phyloP scores from a whole-genome alignment of 1,140 invertebrate genomes.

The Pristionchus pacificus region DNA sequence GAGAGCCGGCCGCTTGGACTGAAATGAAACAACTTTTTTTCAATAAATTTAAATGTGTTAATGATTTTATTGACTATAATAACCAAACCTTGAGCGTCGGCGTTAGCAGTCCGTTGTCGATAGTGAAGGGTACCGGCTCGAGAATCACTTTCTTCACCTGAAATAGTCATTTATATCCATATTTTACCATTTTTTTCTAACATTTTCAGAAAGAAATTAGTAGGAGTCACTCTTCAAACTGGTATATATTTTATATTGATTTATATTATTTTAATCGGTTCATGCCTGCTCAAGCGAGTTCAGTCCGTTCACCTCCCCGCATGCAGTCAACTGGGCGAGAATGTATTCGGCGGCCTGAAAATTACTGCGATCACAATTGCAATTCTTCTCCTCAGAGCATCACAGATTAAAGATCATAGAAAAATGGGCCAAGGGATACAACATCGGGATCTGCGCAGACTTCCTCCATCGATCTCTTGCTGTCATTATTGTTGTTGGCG shows the following conservation, averaged over 20 bases:
- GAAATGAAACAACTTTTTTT: too few relatives aligned
- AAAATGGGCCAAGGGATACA: too few relatives aligned
- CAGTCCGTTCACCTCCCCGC: slow-evolving; percentile 51
- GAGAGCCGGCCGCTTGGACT: slow-evolving; percentile 49
- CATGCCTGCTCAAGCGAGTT: slow-evolving; percentile 52
- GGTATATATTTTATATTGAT: neutral
- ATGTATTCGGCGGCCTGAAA: slow-evolving; percentile 39
- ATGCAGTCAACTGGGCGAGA: slow-evolving; percentile 36
- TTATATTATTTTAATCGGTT: neutral
- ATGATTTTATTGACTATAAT: too few relatives aligned
- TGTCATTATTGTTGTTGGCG: slow-evolving; percentile 22
- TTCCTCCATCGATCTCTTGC: slow-evolving; percentile 33
- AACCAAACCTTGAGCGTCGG: slow-evolving; percentile 91
- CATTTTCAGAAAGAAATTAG: too few relatives aligned
- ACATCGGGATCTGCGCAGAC: slow-evolving; percentile 44
- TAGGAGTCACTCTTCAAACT: slow-evolving; percentile 1
- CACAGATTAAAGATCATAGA: too few relatives aligned
- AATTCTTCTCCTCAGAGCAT: too few relatives aligned
- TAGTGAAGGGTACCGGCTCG: slow-evolving; percentile 79
- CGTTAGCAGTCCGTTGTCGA: slow-evolving; percentile 94
- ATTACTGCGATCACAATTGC: too few relatives aligned
- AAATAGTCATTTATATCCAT: too few relatives aligned
- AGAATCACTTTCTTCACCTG: slow-evolving; percentile 65
- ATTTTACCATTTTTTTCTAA: too few relatives aligned
- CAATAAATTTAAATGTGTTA: too few relatives aligned